Conservation (phyloP, 2,113 vertebrate species). For the Sceloporus tristichus region DNA sequence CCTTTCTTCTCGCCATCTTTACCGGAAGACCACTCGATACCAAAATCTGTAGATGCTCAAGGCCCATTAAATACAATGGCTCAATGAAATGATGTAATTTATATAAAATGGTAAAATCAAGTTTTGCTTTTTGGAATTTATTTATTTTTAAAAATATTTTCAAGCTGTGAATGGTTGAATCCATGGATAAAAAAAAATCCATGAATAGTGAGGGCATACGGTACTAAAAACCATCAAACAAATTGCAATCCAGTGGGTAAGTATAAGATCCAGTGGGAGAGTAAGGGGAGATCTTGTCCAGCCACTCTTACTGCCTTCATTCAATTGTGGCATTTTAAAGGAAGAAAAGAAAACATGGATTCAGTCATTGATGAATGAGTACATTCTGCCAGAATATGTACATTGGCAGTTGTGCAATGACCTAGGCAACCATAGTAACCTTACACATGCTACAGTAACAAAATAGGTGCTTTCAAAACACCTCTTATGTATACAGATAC, state of each 20-base stretch:
- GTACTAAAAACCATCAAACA: background rate
- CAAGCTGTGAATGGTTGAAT: too few species aligned
- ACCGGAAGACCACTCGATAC: too few species aligned
- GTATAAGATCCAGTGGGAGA: background rate
- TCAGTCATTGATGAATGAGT: background rate
- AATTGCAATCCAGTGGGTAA: background rate
- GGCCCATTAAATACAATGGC: too few species aligned
- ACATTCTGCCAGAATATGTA: background rate
- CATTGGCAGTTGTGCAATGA: background rate
- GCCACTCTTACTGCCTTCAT: background rate
- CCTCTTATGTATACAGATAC: background rate
- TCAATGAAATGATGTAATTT: too few species aligned
- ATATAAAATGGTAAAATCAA: too few species aligned
- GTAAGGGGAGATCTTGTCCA: background rate
- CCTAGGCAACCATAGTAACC: background rate
- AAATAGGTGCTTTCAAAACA: background rate
- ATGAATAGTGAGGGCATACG: too few species aligned
- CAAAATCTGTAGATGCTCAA: too few species aligned
- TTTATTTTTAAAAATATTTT: too few species aligned
- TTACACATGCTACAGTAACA: background rate
- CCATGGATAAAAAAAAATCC: too few species aligned
- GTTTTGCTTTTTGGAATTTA: too few species aligned
- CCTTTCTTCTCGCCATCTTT: too few species aligned
- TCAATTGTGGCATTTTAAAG: background rate
- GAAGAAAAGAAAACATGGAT: background rate